These are phyloP conservation scores for Cheilosia grossa DNA, from an alignment of 2,888 invertebrate species.

Conservation along the genomic window DNA sequence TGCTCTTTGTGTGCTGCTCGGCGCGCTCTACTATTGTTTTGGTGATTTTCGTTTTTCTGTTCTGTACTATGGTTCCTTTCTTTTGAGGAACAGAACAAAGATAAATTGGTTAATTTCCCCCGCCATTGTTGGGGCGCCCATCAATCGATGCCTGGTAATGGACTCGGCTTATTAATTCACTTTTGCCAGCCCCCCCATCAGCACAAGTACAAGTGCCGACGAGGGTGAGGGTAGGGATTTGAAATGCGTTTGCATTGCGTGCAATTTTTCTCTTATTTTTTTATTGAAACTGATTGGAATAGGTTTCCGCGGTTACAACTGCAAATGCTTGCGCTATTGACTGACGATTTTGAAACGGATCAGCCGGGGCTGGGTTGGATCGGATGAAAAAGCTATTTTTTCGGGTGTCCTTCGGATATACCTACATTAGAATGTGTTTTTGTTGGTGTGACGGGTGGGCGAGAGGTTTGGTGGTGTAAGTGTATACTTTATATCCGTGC, in stretches of 20 bases:
- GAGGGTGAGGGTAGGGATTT: neutral
- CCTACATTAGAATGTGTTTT: slow-evolving; percentile 49
- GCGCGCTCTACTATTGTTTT: slow-evolving; percentile 38
- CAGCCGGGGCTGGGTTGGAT: slow-evolving; percentile 7
- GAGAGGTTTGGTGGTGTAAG: slow-evolving; percentile 72
- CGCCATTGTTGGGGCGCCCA: slow-evolving; percentile 81
- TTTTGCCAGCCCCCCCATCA: slow-evolving; percentile 42
- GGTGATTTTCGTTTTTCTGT: slow-evolving; percentile 72
- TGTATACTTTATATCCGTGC: slow-evolving; percentile 78
- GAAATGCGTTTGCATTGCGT: slow-evolving; percentile 43
- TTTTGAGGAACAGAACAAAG: slow-evolving; percentile 80
- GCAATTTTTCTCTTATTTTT: slow-evolving; percentile 5
- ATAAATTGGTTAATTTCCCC: slow-evolving; percentile 83
- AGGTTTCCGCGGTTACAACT: neutral
- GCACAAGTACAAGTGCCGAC: slow-evolving; percentile 1
- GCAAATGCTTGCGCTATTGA: slow-evolving; percentile 45
- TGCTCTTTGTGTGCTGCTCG: slow-evolving; percentile 10
- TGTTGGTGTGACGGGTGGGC: slow-evolving; percentile 27
- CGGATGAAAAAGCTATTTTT: slow-evolving; percentile 22
- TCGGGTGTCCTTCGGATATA: slow-evolving; percentile 59
- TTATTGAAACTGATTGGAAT: neutral
- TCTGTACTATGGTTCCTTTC: slow-evolving; percentile 74
- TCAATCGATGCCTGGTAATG: slow-evolving; percentile 83
- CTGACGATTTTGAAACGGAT: slow-evolving; percentile 26
- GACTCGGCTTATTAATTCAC: slow-evolving; percentile 81